Base-by-base conservation (phyloP, 2,797 vertebrate species). In the Paedocypris micromegethes region DNA sequence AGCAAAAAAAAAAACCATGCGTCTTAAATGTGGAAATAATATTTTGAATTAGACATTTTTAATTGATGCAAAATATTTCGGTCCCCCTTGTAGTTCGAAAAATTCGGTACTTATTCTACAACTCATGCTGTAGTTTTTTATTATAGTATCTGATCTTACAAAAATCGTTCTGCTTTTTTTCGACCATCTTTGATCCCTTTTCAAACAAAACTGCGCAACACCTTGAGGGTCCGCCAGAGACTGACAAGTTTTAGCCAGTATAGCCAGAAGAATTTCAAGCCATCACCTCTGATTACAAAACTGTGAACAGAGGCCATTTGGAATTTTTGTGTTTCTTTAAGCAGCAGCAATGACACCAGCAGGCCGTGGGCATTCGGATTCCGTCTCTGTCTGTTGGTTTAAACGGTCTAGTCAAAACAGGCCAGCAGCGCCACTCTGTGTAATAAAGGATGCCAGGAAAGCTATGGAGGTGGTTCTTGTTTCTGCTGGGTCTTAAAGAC, bases 271-370 rank as follows among this genome's bases (percentile, higher is more conserved):
- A 58, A 72, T 70, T 78, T 37, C 64, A 65, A 74, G 78, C 80
- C 80, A 78, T 87, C 84, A 83, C 73, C 77, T 79, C 83, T 80
- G 87, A 87, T 90, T 88, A 87, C 63, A 66, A 73, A 64, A 70
- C 69, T 85, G 84, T 88, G 88, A 85, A 81, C 80, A 75, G 81
- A 85, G 70, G 56, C 58, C 56, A 57, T 66, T 65, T 56, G 60
- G 64, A 58, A 61, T 50, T 58, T 57, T 75, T 55, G 59, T 60
- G 61, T 59, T 38, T 46, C 48, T 64, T 72, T 70, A 43, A 68
- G 50, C 49, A 58, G 51, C 5, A 53, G 62, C 59, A 9, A 55
- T 66, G 58, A 55, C 62, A 73, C 68, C 68, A 57, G 68, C 46
- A 70, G 68, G 70, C 56, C 5, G 73, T 57, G 66, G 65, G 72